Evolutionary conservation across 1,140 invertebrate genomes (phyloP).

Genomic region (Drosophila bifasciata): DNA sequence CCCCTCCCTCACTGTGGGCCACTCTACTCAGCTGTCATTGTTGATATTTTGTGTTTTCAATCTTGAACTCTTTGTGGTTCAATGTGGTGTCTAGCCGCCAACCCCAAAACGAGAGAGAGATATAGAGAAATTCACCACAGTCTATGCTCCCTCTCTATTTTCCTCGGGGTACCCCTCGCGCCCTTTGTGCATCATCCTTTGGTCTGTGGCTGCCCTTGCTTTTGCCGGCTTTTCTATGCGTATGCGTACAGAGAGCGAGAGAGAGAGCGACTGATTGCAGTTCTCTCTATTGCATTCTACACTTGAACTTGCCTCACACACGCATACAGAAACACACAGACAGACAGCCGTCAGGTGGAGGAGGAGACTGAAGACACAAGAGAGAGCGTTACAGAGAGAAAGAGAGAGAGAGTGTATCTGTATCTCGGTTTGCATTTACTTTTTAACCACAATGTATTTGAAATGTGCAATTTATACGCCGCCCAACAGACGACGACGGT

Average conservation of each 20-base stretch:
- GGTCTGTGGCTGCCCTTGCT: slow-evolving; percentile 38
- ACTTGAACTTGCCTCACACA: slow-evolving; percentile 75
- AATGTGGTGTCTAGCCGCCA: slow-evolving; percentile 80
- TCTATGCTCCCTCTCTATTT: neutral
- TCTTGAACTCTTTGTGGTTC: slow-evolving; percentile 82
- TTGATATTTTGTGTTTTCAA: slow-evolving; percentile 82
- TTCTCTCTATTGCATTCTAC: slow-evolving; percentile 76
- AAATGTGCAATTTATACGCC: slow-evolving; percentile 80
- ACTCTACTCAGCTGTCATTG: slow-evolving; percentile 77
- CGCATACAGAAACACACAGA: slow-evolving; percentile 21
- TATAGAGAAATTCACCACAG: slow-evolving; percentile 61
- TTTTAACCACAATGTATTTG: slow-evolving; percentile 81
- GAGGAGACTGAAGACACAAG: neutral
- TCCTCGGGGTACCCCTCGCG: too few relatives aligned
- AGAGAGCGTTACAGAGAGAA: slow-evolving; percentile 23
- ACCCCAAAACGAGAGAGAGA: slow-evolving; percentile 57
- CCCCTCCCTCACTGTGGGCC: slow-evolving; percentile 1
- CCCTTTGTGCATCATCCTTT: neutral
- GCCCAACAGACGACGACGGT: slow-evolving; percentile 24
- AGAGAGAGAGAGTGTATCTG: slow-evolving; percentile 29
- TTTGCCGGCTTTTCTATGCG: slow-evolving; percentile 79
- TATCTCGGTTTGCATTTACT: slow-evolving; percentile 64
- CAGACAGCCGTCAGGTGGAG: slow-evolving; percentile 19
- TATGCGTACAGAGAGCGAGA: slow-evolving; percentile 60
- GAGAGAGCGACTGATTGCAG: slow-evolving; percentile 30